Evolutionary conservation across 2,888 invertebrate species (phyloP).

Genomic region (Crematogaster levior): DNA sequence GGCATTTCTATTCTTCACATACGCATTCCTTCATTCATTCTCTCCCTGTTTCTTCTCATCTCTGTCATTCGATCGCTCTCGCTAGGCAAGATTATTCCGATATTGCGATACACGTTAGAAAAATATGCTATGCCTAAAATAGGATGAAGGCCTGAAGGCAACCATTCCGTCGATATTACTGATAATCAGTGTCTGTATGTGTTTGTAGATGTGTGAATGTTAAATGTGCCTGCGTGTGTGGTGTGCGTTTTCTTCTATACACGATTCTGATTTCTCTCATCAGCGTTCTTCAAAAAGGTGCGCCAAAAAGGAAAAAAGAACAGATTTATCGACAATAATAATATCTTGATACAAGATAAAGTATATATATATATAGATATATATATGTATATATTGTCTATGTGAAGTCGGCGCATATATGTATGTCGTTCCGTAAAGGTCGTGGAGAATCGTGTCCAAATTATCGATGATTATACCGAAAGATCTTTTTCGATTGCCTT

Average conservation of each 20-base stretch:
- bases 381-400: conserved; percentile 50
- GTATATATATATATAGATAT: not conserved
- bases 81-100: conserved; percentile 82
- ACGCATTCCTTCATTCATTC: conserved; percentile 61
- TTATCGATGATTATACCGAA: conserved; percentile 28
- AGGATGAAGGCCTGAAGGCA: conserved; percentile 85
- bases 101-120: conserved; percentile 85
- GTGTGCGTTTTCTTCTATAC: conserved; percentile 36
- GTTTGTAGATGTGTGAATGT: not conserved
- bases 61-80: conserved; percentile 73
- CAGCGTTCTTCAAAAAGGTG: conserved; percentile 56
- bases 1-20: conserved; percentile 50
- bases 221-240: not conserved
- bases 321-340: conserved; percentile 37
- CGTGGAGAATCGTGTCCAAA: conserved; percentile 30
- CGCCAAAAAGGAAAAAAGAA: conserved; percentile 50
- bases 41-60: conserved; percentile 48
- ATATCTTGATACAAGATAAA: conserved; percentile 49
- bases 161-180: conserved; percentile 82
- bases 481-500: conserved; percentile 21
- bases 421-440: conserved; percentile 33
- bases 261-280: conserved; percentile 60
- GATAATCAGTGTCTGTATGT: conserved; percentile 76
- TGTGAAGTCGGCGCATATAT: conserved; percentile 34
- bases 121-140: conserved; percentile 86